Base-by-base conservation (phyloP, 2,797 vertebrate species). In the Sebastes nivosus region DNA sequence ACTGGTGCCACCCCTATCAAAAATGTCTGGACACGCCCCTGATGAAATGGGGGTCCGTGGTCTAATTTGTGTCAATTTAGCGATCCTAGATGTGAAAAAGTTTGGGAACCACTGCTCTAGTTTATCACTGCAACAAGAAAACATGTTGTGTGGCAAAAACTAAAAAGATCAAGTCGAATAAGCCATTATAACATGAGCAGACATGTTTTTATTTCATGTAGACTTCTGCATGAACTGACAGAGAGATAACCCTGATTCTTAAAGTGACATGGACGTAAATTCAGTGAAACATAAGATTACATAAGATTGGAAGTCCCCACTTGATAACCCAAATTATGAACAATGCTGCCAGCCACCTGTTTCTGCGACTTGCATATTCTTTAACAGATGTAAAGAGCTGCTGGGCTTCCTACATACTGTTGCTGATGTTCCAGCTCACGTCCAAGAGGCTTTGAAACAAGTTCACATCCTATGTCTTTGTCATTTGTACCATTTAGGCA, bases 201-300 rank as follows among this genome's bases (percentile, higher is more conserved):
- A 32, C 34, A 20, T 32, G 42, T 66, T 78, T 88, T 75, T 38
- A 77, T 78, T 77, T 68, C 4, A 52, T 42, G 38, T 42, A 14
- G 14, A 42, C 14, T 42, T 20, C 46, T 50, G 16, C 18, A 20
- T 50, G 5, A 54, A 30, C 10, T 29, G 42, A 64, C 54, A 54
- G 10, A 58, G 0, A 67, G 1, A 72, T 34, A 13, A 60, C 20
- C 9, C 12, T 30, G 30, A 7, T 29, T 65, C 24, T 50, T 70
- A 5, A 42, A 57, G 10, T 22, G 14, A 52, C 34, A 32, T 8
- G 2, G 16, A 10, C 11, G 29, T 20, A 11, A 50, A 42, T 8
- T 18, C 16, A 52, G 52, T n/a, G 5, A 59, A 27, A 36, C 5
- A 29, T 36, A 36, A 36, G 34, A 36, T 36, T 36, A 0, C 34